Evolutionary conservation across 2,888 invertebrate genomes (phyloP).

Genomic region (Epistrophella euchroma): DNA sequence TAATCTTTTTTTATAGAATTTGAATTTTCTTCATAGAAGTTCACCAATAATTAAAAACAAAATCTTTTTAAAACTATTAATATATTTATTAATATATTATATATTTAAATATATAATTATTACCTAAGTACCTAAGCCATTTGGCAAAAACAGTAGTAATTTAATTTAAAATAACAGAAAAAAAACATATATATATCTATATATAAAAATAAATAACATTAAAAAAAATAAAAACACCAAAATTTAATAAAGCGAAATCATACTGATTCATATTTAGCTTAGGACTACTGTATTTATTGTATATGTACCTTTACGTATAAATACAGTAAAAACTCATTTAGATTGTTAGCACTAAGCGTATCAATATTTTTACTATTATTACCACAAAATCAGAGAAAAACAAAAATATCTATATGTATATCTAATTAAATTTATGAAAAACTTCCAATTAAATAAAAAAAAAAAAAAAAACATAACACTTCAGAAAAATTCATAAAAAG

Average conservation of each 20-base stretch:
- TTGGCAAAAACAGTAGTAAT: constrained; percentile 81
- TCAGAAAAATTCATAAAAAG: constrained; percentile 34
- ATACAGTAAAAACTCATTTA: constrained; percentile 63
- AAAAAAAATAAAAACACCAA: constrained; percentile 48
- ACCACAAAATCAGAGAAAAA: constrained; percentile 56
- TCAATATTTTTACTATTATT: constrained; percentile 75
- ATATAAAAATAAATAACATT: constrained; percentile 41
- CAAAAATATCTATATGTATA: constrained; percentile 32
- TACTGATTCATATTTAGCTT: constrained; percentile 70
- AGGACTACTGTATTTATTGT: constrained; percentile 55
- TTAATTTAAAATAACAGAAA: constrained; percentile 45
- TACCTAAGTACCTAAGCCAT: constrained; percentile 83
- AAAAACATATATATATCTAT: constrained; percentile 15
- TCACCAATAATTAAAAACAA: constrained; percentile 46
- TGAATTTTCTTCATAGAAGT: constrained; percentile 69
- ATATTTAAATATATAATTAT: constrained; percentile 77
- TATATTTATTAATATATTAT: constrained; percentile 59
- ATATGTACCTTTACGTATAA: constrained; percentile 56
- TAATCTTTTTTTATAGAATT: constrained; percentile 60
- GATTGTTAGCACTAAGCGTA: constrained; percentile 76
- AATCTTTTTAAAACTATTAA: constrained; percentile 57
- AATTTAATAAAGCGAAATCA: constrained; percentile 66
- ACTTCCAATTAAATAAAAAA: constrained; percentile 55
- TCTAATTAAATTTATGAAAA: constrained; percentile 44
- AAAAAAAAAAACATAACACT: not conserved